Conservation (phyloP, 2,888 invertebrate species). For the Eustalomyia histrio region DNA sequence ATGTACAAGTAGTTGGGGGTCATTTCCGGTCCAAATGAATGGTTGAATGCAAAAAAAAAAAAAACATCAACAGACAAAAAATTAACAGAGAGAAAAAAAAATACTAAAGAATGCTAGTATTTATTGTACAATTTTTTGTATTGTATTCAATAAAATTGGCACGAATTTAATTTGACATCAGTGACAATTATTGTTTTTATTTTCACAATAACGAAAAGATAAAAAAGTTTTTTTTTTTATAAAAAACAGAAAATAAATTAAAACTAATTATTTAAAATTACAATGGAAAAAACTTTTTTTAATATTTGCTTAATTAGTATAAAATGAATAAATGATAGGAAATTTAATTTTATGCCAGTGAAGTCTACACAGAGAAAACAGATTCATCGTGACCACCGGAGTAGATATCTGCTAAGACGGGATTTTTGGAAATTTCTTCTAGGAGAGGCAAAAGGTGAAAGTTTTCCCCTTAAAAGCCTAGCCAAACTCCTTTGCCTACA, state of each 20-base stretch:
- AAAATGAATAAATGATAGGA: neutral
- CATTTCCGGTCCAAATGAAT: conserved; percentile 70
- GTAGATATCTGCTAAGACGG: no score
- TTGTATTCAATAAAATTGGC: conserved; percentile 64
- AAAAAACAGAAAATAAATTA: neutral
- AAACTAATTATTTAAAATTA: conserved; percentile 3
- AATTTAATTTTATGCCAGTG: neutral
- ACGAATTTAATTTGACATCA: conserved; percentile 67
- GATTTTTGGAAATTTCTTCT: no score
- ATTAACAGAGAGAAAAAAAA: conserved; percentile 27
- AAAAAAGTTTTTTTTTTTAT: neutral
- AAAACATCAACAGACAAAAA: conserved; percentile 39
- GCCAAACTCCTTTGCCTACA: no score
- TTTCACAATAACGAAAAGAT: conserved; percentile 7
- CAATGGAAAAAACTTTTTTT: neutral
- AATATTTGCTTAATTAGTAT: conserved; percentile 7
- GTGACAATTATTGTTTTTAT: conserved; percentile 61
- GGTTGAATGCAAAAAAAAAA: conserved; percentile 59
- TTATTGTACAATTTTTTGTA: conserved; percentile 42
- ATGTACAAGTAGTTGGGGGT: conserved; percentile 48
- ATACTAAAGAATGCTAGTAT: conserved; percentile 48
- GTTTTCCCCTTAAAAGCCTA: no score
- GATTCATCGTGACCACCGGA: no score
- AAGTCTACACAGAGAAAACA: no score
- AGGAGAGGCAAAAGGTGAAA: no score